Percentiles rank a stretch among this genome's conserved stretches.
Conservation (phyloP, 2,113 vertebrate genomes). For the Turnix velox region DNA sequence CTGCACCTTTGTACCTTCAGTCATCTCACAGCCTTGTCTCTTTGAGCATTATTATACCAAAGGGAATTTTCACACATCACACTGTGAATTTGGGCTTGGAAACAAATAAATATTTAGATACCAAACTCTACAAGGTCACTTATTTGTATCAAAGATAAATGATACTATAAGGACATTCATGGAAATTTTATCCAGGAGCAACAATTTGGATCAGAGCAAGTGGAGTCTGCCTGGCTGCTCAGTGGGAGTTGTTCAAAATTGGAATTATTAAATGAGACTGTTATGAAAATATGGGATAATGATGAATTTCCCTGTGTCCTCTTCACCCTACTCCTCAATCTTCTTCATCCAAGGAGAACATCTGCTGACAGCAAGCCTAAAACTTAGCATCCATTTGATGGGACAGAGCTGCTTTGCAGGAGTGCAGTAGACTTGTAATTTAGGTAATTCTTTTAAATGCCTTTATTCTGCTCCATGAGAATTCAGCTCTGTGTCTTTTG, state of each 20-base stretch:
- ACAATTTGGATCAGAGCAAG: background rate
- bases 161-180: background rate
- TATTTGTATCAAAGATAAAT: background rate
- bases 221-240: background rate
- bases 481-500: background rate
- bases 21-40: conserved; percentile 2
- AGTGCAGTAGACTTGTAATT: background rate
- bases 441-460: background rate
- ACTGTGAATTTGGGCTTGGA: background rate
- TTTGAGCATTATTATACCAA: background rate
- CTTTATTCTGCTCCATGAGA: background rate
- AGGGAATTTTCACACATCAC: background rate
- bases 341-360: background rate
- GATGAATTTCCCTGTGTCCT: background rate
- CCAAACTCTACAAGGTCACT: background rate
- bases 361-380: background rate
- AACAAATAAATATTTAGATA: conserved; percentile 3
- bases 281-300: background rate
- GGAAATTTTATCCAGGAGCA: background rate
- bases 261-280: background rate
- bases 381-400: background rate
- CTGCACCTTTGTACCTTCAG: background rate
- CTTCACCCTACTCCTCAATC: background rate
- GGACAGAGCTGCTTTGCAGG: background rate
- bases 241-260: background rate